Evolutionary conservation across 2,888 invertebrate genomes (phyloP).

Genomic region (Leptinotarsa tumamoca): DNA sequence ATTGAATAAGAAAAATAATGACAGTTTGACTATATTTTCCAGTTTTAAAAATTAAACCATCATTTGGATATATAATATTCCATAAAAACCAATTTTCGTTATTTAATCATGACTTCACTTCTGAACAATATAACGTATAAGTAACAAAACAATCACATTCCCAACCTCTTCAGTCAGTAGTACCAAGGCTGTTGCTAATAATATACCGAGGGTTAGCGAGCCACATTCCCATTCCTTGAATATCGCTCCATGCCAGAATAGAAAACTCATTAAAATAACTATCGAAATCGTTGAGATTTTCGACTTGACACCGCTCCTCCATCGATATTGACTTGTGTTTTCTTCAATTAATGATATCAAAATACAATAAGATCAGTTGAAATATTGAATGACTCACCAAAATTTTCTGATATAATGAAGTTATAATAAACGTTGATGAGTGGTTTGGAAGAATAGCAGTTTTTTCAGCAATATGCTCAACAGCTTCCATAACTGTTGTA

Average conservation of each 20-base stretch:
- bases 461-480: too few relatives aligned
- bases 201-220: not conserved
- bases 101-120: not conserved
- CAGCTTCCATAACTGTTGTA: too few relatives aligned
- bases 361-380: too few relatives aligned
- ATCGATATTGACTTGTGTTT: not conserved
- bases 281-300: not conserved
- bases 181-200: conserved; percentile 4
- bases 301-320: not conserved
- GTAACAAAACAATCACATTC: conserved; percentile 1
- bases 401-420: too few relatives aligned
- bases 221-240: not conserved
- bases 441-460: too few relatives aligned
- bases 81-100: not conserved
- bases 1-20: not conserved
- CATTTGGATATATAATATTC: too few relatives aligned
- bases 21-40: not conserved
- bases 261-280: conserved; percentile 13
- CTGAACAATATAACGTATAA: not conserved
- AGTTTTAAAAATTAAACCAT: not conserved
- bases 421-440: too few relatives aligned
- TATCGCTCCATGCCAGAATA: conserved; percentile 9
- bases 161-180: not conserved
- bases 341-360: too few relatives aligned
- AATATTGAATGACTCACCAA: too few relatives aligned